Percentiles rank a stretch among this genome's conserved stretches.
phyloP scores from a whole-genome alignment of 1,140 invertebrate species.

The Drosophila takahashii region DNA sequence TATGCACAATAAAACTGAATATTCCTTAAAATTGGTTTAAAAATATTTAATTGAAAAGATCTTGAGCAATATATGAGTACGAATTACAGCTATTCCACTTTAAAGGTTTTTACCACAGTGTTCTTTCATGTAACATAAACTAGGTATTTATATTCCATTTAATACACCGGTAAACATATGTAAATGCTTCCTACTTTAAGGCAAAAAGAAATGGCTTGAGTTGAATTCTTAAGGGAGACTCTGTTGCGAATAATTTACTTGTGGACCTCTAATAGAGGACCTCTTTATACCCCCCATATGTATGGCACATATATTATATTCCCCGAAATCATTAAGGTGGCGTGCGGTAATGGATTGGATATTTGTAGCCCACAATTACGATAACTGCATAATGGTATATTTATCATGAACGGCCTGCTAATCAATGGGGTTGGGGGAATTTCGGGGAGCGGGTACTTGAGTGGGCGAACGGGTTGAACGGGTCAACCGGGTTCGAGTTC shows the following conservation, averaged over 20 bases:
- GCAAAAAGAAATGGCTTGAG: not conserved
- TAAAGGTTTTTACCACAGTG: no score
- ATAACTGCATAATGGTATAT: conserved; percentile 71
- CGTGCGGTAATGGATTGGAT: conserved; percentile 25
- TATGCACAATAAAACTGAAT: no score
- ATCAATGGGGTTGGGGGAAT: conserved; percentile 37
- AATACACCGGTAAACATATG: not conserved
- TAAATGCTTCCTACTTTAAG: not conserved
- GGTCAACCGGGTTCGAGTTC: conserved; percentile 17
- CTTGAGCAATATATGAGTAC: no score
- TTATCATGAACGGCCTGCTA: conserved; percentile 76
- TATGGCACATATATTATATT: conserved; percentile 18
- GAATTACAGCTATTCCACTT: no score
- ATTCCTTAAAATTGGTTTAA: no score
- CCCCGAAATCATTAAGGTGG: conserved; percentile 5
- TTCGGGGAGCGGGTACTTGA: not conserved
- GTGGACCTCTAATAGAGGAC: not conserved
- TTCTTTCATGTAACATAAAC: not conserved
- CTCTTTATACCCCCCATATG: not conserved
- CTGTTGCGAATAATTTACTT: conserved; percentile 17
- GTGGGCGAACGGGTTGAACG: conserved; percentile 2
- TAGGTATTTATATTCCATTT: not conserved
- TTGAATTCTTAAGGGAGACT: conserved; percentile 8
- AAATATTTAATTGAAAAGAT: no score
- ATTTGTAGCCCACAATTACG: conserved; percentile 58